Conservation (phyloP, 2,888 invertebrate genomes). For the Seira musarum region DNA sequence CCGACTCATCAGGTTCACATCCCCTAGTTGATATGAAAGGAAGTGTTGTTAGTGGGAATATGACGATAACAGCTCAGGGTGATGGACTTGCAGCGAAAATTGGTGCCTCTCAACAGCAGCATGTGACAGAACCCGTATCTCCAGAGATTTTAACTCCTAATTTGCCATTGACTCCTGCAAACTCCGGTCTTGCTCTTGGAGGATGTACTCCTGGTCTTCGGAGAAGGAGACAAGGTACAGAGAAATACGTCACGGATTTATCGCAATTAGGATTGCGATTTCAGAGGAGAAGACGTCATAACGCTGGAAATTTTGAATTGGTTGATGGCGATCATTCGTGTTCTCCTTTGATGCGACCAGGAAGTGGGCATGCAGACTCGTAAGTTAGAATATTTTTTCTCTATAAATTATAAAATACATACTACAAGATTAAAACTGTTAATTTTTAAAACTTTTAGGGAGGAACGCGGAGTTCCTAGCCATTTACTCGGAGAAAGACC, state of each 20-base stretch:
- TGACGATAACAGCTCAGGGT: slow-evolving; percentile 45
- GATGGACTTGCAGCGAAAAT: slow-evolving; percentile 52
- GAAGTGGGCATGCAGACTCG: slow-evolving; percentile 45
- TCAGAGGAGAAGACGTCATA: slow-evolving; percentile 77
- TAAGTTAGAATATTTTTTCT: too few relatives aligned
- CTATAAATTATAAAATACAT: too few relatives aligned
- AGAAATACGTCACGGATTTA: slow-evolving; percentile 90
- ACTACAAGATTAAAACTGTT: too few relatives aligned
- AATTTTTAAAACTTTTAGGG: slow-evolving; percentile 43
- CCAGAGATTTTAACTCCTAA: slow-evolving; percentile 37
- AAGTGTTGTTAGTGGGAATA: slow-evolving; percentile 46
- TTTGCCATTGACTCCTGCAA: slow-evolving; percentile 51
- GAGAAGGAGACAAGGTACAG: slow-evolving; percentile 78
- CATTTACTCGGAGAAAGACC: slow-evolving; percentile 66
- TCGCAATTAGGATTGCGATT: slow-evolving; percentile 87
- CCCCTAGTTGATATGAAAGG: slow-evolving; percentile 59
- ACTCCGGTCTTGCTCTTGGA: slow-evolving; percentile 66
- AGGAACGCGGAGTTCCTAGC: slow-evolving; percentile 67
- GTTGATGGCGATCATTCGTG: slow-evolving; percentile 34
- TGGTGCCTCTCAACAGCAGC: slow-evolving; percentile 56
- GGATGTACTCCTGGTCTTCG: slow-evolving; percentile 81
- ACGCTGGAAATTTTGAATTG: slow-evolving; percentile 65
- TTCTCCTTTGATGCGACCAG: slow-evolving; percentile 43
- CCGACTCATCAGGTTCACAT: slow-evolving; percentile 67
- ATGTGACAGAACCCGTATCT: slow-evolving; percentile 63